phyloP scores from a whole-genome alignment of 2,113 vertebrate species.

The Buteo buteo region DNA sequence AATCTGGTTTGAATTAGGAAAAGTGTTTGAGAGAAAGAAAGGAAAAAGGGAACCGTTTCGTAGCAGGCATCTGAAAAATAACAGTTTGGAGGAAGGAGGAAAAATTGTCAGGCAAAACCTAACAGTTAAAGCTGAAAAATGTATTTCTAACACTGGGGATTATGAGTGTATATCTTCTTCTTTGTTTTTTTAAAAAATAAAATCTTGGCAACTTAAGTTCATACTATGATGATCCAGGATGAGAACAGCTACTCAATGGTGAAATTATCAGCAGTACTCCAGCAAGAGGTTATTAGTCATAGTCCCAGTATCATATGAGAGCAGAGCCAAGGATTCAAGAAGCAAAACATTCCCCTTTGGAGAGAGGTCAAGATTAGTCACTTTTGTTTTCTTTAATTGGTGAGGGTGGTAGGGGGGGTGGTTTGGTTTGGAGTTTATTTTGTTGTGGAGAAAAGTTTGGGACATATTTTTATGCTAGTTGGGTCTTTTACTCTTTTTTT shows the following conservation, averaged over 20 bases:
- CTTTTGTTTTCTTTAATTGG: slow-evolving; percentile 43
- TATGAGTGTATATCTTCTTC: slow-evolving; percentile 35
- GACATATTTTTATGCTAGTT: slow-evolving; percentile 8
- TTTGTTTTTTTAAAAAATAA: slow-evolving; percentile 27
- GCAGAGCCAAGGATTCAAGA: slow-evolving; percentile 62
- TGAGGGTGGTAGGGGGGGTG: background rate
- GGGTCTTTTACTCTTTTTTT: background rate
- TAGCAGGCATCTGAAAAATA: slow-evolving; percentile 62
- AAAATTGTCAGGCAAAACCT: slow-evolving; percentile 32
- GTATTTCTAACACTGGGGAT: slow-evolving; percentile 38
- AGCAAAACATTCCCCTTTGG: slow-evolving; percentile 63
- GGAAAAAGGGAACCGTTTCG: slow-evolving; percentile 30
- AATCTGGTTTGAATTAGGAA: slow-evolving; percentile 67
- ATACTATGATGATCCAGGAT: slow-evolving; percentile 41
- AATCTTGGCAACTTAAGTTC: slow-evolving; percentile 48
- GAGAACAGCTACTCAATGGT: slow-evolving; percentile 61
- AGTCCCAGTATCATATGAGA: slow-evolving; percentile 53
- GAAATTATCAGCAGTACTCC: slow-evolving; percentile 65
- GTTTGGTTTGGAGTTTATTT: background rate
- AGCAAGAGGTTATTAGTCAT: slow-evolving; percentile 62
- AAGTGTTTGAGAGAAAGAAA: slow-evolving; percentile 45
- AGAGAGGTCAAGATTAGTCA: slow-evolving; percentile 58
- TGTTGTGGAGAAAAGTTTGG: background rate
- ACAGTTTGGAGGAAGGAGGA: slow-evolving; percentile 10
- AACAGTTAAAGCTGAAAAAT: slow-evolving; percentile 53